Evolutionary conservation across 2,113 vertebrate species (phyloP).

Genomic region (Neoarius graeffei): DNA sequence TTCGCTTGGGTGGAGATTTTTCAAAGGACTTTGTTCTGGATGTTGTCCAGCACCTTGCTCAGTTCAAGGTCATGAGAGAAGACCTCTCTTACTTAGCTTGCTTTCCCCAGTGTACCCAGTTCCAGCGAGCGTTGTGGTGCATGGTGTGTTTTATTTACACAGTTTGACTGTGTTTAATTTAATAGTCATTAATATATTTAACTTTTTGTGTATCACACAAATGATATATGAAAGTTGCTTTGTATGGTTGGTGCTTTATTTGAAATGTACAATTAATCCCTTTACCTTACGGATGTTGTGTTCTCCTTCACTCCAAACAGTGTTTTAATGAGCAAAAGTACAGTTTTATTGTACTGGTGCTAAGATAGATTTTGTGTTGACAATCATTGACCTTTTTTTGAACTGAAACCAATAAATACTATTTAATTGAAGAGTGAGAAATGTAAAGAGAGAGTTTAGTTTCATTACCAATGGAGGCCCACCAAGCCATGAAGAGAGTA

Average conservation of each 20-base stretch:
- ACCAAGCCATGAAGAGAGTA: conserved; percentile 46
- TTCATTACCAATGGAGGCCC: conserved; percentile 63
- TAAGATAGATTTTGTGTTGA: conserved; percentile 87
- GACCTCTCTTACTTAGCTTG: background rate
- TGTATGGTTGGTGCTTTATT: conserved; percentile 80
- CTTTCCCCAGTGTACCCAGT: conserved; percentile 45
- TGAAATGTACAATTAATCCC: conserved; percentile 74
- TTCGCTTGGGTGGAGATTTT: background rate
- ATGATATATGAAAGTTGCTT: conserved; percentile 72
- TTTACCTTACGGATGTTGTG: conserved; percentile 67
- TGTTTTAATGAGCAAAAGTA: conserved; percentile 83
- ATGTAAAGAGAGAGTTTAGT: conserved; percentile 72
- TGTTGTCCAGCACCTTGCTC: conserved; percentile 23
- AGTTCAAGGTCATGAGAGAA: background rate
- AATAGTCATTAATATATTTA: conserved; percentile 85
- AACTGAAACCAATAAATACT: conserved; percentile 79
- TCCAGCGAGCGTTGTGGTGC: conserved; percentile 66
- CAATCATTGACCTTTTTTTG: conserved; percentile 82
- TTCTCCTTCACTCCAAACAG: conserved; percentile 71
- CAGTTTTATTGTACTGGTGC: conserved; percentile 99
- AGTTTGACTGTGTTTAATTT: conserved; percentile 76
- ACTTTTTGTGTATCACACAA: conserved; percentile 73
- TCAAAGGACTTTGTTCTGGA: conserved; percentile 32
- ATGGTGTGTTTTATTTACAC: conserved; percentile 69
- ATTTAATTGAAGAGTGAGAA: conserved; percentile 77